phyloP scores from a whole-genome alignment of 2,113 vertebrate species.

The Pontoporia blainvillei region DNA sequence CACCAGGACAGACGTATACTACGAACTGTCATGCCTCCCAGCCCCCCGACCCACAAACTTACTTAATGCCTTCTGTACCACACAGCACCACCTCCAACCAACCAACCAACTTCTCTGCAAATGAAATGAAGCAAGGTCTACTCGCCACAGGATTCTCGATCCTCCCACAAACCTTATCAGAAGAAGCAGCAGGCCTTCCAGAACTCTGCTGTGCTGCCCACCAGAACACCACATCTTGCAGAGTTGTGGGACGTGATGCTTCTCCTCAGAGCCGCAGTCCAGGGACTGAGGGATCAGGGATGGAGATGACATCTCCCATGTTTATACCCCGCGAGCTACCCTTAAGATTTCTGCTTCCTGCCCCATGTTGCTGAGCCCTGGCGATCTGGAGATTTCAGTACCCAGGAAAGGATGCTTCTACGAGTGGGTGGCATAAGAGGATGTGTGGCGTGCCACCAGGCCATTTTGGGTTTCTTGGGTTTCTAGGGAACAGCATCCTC shows the following conservation, averaged over 20 bases:
- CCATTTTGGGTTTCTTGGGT: not conserved
- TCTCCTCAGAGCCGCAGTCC: not conserved
- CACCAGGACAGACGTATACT: not conserved
- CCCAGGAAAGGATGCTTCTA: not conserved
- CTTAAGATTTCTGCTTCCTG: not conserved
- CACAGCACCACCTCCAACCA: not conserved
- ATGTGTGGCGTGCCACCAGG: not conserved
- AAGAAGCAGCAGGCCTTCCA: not conserved
- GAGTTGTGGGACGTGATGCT: not conserved
- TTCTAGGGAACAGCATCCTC: not conserved
- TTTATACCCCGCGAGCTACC: not conserved
- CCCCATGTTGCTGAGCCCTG: not conserved
- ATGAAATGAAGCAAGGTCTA: not conserved
- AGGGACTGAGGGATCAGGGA: not conserved
- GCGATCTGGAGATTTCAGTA: not conserved
- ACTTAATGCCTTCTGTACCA: not conserved
- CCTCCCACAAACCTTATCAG: rapidly evolving
- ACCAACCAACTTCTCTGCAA: not conserved
- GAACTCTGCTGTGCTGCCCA: not conserved
- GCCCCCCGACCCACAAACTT: rapidly evolving
- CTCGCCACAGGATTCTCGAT: not conserved
- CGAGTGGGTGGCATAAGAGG: rapidly evolving
- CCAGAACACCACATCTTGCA: too few relatives aligned
- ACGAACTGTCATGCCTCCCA: rapidly evolving
- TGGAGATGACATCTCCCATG: not conserved